Base-by-base conservation (phyloP, 2,888 invertebrate species). In the Antheraea assamensis region DNA sequence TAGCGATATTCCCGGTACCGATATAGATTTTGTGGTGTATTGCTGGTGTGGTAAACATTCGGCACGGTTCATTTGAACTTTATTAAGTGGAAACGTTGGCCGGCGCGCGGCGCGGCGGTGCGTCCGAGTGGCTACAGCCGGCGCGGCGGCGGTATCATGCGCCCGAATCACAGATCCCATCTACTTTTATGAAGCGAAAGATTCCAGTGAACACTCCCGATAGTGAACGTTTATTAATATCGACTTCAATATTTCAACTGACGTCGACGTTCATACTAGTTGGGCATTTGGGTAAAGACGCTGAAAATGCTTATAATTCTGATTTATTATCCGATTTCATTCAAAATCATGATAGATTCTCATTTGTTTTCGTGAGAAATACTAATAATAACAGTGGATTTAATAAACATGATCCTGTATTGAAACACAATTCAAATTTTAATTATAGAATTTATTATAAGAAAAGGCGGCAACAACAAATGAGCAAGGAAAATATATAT, bases 51-150 rank as follows among this genome's bases (percentile, higher is more conserved):
- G 88, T 88, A 87, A 89, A 87, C 87, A 88, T 91, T 90, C 86
- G 75, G 79, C 83, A 78, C 90, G 88, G 87, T 84, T 88, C 91
- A 89, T 91, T 92, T 88, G 90, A 84, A 87, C 80, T 90, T 89
- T 91, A 92, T 92, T 88, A 87, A 84, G 89, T 89, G 91, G 90
- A 91, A 92, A 88, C 83, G 77, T 80, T 83, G 81, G 78, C 84
- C 83, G 85, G 78, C 13, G 52, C 49, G 49, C 49, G 49, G 49
- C 49, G 49, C 49, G 49, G 49, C 81, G 81, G 80, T 78, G 83
- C 83, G 85, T 82, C 81, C 81, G 75, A 77, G 78, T 81, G 79
- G 74, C 77, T 76, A 71, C 75, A 76, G 76, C 74, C 73, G 77
- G 58, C 58, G 24, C 72, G 73, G 75, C 72, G 73, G 75, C 74